Base-by-base conservation (phyloP, 2,113 vertebrate species). In the Cinclus mexicanus region DNA sequence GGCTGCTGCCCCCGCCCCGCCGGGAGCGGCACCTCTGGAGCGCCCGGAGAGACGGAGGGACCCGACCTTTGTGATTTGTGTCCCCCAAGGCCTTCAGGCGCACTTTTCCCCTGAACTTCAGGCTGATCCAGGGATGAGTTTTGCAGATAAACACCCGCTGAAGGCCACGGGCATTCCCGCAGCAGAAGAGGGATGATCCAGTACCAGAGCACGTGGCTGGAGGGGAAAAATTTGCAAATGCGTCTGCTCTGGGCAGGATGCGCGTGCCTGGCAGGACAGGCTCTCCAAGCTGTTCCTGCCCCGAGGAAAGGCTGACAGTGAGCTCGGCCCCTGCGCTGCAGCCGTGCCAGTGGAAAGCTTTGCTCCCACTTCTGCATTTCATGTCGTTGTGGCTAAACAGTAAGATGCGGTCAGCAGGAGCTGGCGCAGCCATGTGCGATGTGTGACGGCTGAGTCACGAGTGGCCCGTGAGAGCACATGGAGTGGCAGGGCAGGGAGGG, bases 281-380 rank as follows among this genome's bases (percentile, higher is more conserved):
- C 57, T 92, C 56, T 37, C 80, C 50, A 3, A 65, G 83, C 68
- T n/a, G 28, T 2, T 75, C 65, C 68, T 87, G 70, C 74, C 74
- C 70, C 2, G n/a, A 53, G 92, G 79, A 80, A 67, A 77, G 59
- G 33, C 53, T 33, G 77, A 8, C 25, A 6, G 39, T 8, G 60
- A 83, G 75, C 74, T 91, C 75, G 85, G 79, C 14, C 33, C 61
- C 53, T 10, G 74, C 15, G 4, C 83, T 39, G 87, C 87, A 84
- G 74, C 78, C 9, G 0, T 47, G 75, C 81, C 79, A 26, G 74
- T 9, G 88, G 84, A 94, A 97, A 95, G 84, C 85, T 94, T 69
- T 80, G 82, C 70, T 94, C 46, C 49, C 70, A 90, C 94, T 96
- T 96, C 92, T 96, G 87, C 83, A 83, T 95, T 94, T 94, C 59